Evolutionary conservation across 2,797 vertebrate species (phyloP).

Genomic region (Chromis chromis): DNA sequence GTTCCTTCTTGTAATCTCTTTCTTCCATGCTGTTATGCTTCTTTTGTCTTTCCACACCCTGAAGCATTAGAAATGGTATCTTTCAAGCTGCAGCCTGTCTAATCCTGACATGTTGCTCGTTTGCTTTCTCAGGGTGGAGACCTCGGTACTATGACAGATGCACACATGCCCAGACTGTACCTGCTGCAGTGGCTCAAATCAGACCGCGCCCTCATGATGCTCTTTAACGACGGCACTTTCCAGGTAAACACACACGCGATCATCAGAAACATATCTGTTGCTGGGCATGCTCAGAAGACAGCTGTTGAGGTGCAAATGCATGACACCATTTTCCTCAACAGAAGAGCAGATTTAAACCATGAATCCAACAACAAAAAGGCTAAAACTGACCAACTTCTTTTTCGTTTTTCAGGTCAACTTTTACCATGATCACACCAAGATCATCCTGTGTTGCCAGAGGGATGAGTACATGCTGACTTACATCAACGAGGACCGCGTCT

Average conservation of each 20-base stretch:
- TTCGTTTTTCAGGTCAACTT: constrained; percentile 91
- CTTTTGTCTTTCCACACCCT: constrained; percentile 41
- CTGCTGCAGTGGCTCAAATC: constrained; percentile 99
- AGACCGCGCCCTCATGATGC: constrained; percentile 98
- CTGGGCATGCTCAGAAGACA: constrained; percentile 32
- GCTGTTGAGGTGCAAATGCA: constrained; percentile 3
- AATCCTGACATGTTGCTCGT: constrained; percentile 46
- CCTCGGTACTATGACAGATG: constrained; percentile 89
- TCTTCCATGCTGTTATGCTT: constrained; percentile 13
- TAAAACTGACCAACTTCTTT: background rate
- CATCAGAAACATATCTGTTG: constrained; percentile 23
- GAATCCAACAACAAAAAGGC: constrained; percentile 1
- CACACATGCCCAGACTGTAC: constrained; percentile 92
- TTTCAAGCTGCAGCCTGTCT: constrained; percentile 56
- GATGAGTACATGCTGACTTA: constrained; percentile 96
- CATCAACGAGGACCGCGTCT: constrained; percentile 96
- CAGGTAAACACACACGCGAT: constrained; percentile 87
- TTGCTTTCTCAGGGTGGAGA: constrained; percentile 90
- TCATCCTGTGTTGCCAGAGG: constrained; percentile 94
- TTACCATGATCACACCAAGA: constrained; percentile 98
- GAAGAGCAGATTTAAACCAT: background rate
- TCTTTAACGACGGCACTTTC: constrained; percentile 98
- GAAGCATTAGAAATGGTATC: constrained; percentile 23
- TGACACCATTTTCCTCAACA: background rate
- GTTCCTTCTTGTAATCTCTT: constrained; percentile 1